Base-by-base conservation (phyloP, 2,113 vertebrate species). In the Eurystomus gularis region DNA sequence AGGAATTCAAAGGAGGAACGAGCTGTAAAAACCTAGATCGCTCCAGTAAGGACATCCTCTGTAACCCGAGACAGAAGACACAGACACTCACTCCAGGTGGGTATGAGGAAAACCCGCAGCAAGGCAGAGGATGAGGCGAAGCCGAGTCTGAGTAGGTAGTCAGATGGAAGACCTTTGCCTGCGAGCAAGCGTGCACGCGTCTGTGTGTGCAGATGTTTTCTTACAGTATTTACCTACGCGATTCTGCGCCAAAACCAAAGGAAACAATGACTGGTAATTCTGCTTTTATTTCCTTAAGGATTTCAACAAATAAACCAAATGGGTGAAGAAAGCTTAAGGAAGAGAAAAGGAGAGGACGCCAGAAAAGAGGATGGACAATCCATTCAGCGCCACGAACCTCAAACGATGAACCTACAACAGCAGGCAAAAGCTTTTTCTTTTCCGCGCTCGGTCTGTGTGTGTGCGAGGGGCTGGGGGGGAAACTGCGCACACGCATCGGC, bases 401-500 rank as follows among this genome's bases (percentile, higher is more conserved):
- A 97, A 92, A 80, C 37, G 3, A 98, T 31, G 14, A 97, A 35
- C 62, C 97, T 98, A 62, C 97, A 97, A 57, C 98, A 98, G 91
- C 91, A 98, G 98, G 98, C 90, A 97, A 97, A 93, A 11, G 4
- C 20, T 18, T 84, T 24, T 57, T 55, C 16, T 44, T 81, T 18
- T 15, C 13, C 4, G 5, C 1, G 13, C 28, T 46, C 6, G 14
- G 13, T 6, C 24, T 0, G 1, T 0, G 4, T 16, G 58, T 0
- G 2, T 10, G 31, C 0, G 19, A 57, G 26, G 49, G 64, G 10
- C n/a, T 68, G 5, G 14, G 37, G 29, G 8, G 10, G 4, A 7
- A 11, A 11, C 54, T 29, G 40, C 46, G 49, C 31, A 20, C 2
- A 7, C 5, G 3, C 13, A 54, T 52, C 60, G 23, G 9, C 2